Percentiles rank a stretch among this genome's conserved stretches.
Evolutionary conservation across 2,797 vertebrate genomes (phyloP).

Genomic region (Eulemur coronatus): DNA sequence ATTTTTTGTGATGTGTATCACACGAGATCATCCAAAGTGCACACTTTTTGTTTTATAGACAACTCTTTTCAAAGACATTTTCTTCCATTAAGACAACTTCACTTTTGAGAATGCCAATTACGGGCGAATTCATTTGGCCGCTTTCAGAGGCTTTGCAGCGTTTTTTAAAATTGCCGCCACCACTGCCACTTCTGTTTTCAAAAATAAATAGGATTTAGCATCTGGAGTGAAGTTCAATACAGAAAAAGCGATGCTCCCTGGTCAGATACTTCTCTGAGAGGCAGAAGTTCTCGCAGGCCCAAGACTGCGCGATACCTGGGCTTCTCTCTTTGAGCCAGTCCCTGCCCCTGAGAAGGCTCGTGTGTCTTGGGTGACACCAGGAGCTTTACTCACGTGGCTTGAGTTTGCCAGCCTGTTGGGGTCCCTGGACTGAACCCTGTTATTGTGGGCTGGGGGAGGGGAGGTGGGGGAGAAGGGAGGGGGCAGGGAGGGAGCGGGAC

Average conservation of each 20-base stretch:
- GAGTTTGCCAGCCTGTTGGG: background rate
- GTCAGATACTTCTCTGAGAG: background rate
- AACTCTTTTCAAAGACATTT: background rate
- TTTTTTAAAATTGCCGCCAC: background rate
- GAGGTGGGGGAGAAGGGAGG: background rate
- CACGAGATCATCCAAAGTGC: background rate
- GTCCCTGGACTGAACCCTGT: background rate
- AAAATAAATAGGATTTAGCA: background rate
- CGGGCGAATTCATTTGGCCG: background rate
- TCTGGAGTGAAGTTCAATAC: background rate
- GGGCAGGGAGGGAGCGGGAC: background rate
- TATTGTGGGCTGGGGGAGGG: fast-evolving
- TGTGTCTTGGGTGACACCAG: background rate
- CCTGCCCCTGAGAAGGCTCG: background rate
- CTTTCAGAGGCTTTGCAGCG: background rate
- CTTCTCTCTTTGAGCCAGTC: background rate
- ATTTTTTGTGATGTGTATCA: background rate
- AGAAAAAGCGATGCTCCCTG: background rate
- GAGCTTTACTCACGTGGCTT: background rate
- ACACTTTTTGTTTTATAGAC: background rate
- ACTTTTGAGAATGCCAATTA: background rate
- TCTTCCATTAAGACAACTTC: background rate
- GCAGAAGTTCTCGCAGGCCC: background rate
- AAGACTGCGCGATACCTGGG: background rate
- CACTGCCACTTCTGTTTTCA: background rate